Evolutionary conservation across 2,888 invertebrate genomes (phyloP).

Genomic region (Gasteruption jaculator): DNA sequence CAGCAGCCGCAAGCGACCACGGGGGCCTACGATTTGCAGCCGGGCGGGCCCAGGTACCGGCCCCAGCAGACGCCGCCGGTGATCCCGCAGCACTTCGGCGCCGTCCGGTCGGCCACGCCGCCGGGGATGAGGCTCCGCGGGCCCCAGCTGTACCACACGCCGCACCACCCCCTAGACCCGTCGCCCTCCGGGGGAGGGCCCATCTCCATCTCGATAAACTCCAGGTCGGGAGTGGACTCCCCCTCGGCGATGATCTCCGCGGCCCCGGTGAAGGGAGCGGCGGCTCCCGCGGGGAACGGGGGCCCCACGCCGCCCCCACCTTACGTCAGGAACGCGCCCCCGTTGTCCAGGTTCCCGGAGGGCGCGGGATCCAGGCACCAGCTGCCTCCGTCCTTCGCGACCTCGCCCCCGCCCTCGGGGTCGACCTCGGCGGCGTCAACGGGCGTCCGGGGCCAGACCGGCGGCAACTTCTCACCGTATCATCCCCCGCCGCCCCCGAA

Average conservation of each 20-base stretch:
- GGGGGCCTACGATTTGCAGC: conserved; percentile 44
- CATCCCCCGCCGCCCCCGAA: conserved; percentile 53
- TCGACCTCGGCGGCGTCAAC: conserved; percentile 49
- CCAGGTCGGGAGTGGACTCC: conserved; percentile 35
- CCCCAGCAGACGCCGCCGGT: too few species aligned
- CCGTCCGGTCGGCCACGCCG: conserved; percentile 43
- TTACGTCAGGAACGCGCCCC: conserved; percentile 44
- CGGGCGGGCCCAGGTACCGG: too few species aligned
- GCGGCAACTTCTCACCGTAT: conserved; percentile 50
- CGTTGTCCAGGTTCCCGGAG: conserved; percentile 42
- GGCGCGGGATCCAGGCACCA: conserved; percentile 35
- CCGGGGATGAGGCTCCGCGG: conserved; percentile 47
- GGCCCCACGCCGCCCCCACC: conserved; percentile 46
- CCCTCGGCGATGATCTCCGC: conserved; percentile 48
- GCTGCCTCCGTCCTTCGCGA: conserved; percentile 42
- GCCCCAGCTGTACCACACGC: conserved; percentile 50
- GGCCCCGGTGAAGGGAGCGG: conserved; percentile 32
- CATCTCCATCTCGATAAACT: conserved; percentile 48
- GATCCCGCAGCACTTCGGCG: conserved; percentile 44
- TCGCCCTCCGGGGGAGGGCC: conserved; percentile 57
- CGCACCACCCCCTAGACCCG: conserved; percentile 55
- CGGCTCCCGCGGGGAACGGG: conserved; percentile 47
- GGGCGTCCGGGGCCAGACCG: conserved; percentile 39
- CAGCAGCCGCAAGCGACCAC: too few species aligned
- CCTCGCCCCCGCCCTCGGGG: conserved; percentile 38